Percentiles rank a stretch among this genome's conserved stretches.
Evolutionary conservation across 1,140 invertebrate species (phyloP).

Genomic region (Lucilia sericata): DNA sequence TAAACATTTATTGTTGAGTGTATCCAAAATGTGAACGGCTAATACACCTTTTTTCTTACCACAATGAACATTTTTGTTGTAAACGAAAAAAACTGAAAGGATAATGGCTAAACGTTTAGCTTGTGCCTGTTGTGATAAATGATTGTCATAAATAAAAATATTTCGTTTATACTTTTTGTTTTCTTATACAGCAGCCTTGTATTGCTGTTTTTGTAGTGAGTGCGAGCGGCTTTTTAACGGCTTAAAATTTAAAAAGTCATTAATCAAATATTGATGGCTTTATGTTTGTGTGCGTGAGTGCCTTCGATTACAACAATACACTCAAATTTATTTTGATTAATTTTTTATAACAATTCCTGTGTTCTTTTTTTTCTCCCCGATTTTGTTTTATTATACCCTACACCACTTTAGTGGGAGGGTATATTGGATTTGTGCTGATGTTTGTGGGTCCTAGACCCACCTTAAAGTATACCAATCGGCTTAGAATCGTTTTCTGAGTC

Average conservation of each 20-base stretch:
- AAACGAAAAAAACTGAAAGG: background rate
- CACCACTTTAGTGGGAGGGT: no score
- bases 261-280: slow-evolving; percentile 40
- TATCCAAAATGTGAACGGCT: no score
- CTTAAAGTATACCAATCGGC: no score
- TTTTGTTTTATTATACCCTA: background rate
- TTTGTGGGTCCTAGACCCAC: no score
- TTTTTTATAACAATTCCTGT: background rate
- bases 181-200: background rate
- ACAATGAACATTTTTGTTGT: background rate
- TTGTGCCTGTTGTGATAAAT: slow-evolving; percentile 43
- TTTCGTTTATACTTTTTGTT: background rate
- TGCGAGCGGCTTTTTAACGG: slow-evolving; percentile 22
- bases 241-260: slow-evolving; percentile 34
- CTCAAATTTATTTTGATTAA: slow-evolving; percentile 1
- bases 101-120: slow-evolving; percentile 40
- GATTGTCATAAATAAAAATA: slow-evolving; percentile 43
- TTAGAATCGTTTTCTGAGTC: no score
- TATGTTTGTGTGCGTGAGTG: background rate
- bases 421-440: no score
- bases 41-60: no score
- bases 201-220: background rate
- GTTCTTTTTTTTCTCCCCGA: background rate
- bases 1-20: no score
- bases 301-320: slow-evolving; percentile 35